Conservation (phyloP, 2,113 vertebrate species). For the Gadus macrocephalus region DNA sequence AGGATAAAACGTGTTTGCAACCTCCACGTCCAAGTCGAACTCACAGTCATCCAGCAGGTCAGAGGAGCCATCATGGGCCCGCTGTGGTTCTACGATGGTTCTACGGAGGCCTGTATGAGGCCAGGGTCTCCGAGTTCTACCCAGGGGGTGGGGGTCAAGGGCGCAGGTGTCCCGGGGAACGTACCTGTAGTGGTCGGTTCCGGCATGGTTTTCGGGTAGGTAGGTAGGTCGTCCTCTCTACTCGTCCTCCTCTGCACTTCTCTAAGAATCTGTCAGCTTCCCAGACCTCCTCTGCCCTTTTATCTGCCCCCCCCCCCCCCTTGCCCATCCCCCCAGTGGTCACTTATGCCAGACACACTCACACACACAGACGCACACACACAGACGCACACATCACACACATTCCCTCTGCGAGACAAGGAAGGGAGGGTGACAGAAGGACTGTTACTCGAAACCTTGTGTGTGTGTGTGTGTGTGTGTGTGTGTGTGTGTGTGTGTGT, state of each 20-base stretch:
- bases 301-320: slow-evolving; percentile 50
- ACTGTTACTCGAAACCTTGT: slow-evolving; percentile 70
- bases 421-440: slow-evolving; percentile 49
- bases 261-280: slow-evolving; percentile 48
- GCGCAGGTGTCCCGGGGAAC: slow-evolving; percentile 6
- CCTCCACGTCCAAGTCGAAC: too few relatives aligned
- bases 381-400: slow-evolving; percentile 4
- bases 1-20: too few relatives aligned
- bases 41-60: too few relatives aligned
- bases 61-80: too few relatives aligned
- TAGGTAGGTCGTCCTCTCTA: slow-evolving; percentile 38
- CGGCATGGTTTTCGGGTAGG: slow-evolving; percentile 66
- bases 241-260: slow-evolving; percentile 47
- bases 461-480: slow-evolving; percentile 15
- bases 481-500: background rate
- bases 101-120: too few relatives aligned
- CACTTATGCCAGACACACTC: background rate
- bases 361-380: too few relatives aligned
- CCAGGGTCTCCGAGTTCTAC: too few relatives aligned
- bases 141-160: too few relatives aligned
- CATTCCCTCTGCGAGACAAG: slow-evolving; percentile 40
- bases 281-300: slow-evolving; percentile 62
- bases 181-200: slow-evolving; percentile 72
- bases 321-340: background rate
- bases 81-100: too few relatives aligned